Evolutionary conservation across 2,888 invertebrate genomes (phyloP), one percentile per base, ranked within the genome.

Genomic region (Drosophila pseudotalamancana): DNA sequence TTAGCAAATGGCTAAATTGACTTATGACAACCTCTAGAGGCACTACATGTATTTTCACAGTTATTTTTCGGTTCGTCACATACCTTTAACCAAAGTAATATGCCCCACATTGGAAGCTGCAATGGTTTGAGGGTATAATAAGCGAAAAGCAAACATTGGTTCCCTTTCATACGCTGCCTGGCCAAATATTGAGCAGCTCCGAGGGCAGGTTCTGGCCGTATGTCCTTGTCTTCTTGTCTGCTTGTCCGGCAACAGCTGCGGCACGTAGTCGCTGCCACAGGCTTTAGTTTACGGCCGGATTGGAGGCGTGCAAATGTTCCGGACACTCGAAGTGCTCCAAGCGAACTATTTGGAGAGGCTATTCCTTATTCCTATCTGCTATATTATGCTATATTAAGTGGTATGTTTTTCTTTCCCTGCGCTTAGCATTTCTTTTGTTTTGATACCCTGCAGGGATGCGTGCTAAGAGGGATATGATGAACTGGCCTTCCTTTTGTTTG

Each of bases 121-220:
- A n/a, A n/a, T n/a, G n/a, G n/a, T n/a, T n/a, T n/a, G n/a, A n/a
- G n/a, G n/a, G n/a, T n/a, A n/a, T n/a, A n/a, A n/a, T n/a, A n/a
- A n/a, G n/a, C n/a, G n/a, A 29, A 19, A 50, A 49, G 29, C 34
- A 49, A 50, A 59, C 57, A 31, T 46, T 16, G 29, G 29, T 11
- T 27, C 3, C 39, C 19, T n/a, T n/a, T n/a, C n/a, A n/a, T n/a
- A n/a, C 46, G 16, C 25, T 37, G 31, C 60, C 42, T 49, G 46
- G 8, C 54, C 63, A 62, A 75, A 75, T 64, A 76, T 70, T 70
- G 57, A 50, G 56, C 14, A 21, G 23, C 19, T 29, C 29, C 42
- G 51, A 43, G 40, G 63, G 56, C 18, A 49, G 50, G 45, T 42
- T 39, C 11, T 21, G 39, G 34, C 48, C 11, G 32, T 16, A 14